phyloP scores from a whole-genome alignment of 2,797 vertebrate species.

The Epinephelus coioides region DNA sequence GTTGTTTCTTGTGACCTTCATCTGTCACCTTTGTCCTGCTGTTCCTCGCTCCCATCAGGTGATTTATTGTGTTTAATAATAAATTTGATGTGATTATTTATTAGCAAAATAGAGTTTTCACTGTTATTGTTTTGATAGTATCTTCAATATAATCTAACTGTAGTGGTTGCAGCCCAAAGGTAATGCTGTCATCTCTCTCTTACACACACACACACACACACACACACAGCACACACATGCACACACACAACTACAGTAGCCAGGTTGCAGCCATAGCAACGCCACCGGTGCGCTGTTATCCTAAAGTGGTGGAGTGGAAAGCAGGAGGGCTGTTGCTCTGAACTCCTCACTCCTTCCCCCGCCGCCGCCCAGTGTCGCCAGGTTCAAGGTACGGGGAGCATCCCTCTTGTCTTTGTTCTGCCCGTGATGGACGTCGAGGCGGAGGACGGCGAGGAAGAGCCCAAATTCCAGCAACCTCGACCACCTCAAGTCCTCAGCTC shows the following conservation, averaged over 20 bases:
- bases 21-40: constrained; percentile 14
- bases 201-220: background rate
- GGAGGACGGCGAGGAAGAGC: constrained; percentile 83
- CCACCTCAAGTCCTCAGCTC: constrained; percentile 46
- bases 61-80: background rate
- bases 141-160: constrained; percentile 10
- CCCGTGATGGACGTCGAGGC: constrained; percentile 76
- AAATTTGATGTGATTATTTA: background rate
- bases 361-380: constrained; percentile 62
- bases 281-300: constrained; percentile 62
- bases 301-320: constrained; percentile 69
- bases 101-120: background rate
- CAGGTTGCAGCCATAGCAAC: constrained; percentile 83
- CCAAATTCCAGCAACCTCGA: constrained; percentile 78
- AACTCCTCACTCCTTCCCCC: constrained; percentile 55
- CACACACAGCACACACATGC: constrained; percentile 10
- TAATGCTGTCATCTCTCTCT: constrained; percentile 15
- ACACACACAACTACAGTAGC: constrained; percentile 46
- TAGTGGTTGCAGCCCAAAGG: constrained; percentile 15
- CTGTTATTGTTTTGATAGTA: background rate
- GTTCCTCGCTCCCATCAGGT: background rate
- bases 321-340: constrained; percentile 61
- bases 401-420: constrained; percentile 10
- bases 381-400: constrained; percentile 63
- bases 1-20: constrained; percentile 31